Evolutionary conservation across 2,797 vertebrate genomes (phyloP).

Genomic region (Mormyrus proboscirostris): DNA sequence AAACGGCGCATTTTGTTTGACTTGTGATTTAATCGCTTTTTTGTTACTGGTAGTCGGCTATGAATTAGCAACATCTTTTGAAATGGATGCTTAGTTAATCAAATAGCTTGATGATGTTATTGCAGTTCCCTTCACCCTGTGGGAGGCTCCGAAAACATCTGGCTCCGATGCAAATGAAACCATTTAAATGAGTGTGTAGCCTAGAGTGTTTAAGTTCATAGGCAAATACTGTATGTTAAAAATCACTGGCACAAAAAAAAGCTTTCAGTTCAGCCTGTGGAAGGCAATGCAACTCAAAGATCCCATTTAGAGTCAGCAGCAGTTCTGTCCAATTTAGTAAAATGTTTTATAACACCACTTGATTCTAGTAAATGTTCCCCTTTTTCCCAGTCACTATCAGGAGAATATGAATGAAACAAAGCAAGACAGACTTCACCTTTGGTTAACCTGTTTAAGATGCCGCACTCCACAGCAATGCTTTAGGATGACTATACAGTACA

Average conservation of each 20-base stretch:
- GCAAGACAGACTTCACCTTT: background rate
- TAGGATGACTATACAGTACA: background rate
- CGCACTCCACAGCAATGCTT: background rate
- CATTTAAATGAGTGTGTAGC: background rate
- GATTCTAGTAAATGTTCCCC: background rate
- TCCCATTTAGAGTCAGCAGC: background rate
- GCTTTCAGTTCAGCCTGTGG: background rate
- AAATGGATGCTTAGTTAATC: slow-evolving; percentile 2
- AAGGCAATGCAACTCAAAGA: background rate
- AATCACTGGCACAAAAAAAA: background rate
- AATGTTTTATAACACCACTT: background rate
- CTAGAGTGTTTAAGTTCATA: background rate
- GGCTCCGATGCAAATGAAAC: background rate
- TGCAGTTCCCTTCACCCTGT: too few species aligned
- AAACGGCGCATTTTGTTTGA: background rate
- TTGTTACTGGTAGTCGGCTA: background rate
- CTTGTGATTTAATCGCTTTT: background rate
- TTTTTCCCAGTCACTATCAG: background rate
- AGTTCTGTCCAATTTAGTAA: background rate
- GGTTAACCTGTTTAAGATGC: background rate
- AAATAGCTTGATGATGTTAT: slow-evolving; percentile 6
- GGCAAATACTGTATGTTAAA: background rate
- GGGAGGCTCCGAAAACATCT: background rate
- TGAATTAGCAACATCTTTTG: background rate
- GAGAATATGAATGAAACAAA: background rate